Evolutionary conservation across 2,113 vertebrate species (phyloP), one percentile per base, ranked within the genome.

Genomic region (Talpa occidentalis): DNA sequence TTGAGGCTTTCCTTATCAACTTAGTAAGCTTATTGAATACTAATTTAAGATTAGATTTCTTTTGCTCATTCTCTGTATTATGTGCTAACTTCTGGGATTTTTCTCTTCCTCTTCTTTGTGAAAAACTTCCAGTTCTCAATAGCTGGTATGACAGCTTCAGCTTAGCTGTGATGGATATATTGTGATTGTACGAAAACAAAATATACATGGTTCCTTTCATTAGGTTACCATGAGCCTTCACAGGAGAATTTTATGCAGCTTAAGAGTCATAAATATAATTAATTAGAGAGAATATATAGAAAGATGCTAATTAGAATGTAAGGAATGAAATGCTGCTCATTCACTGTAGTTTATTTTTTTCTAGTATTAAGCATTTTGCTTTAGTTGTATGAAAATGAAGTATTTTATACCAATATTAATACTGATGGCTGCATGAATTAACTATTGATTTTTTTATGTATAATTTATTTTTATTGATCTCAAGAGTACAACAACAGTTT

Each of bases 371-470:
- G 9, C 9, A 42, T 95, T 95, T 89, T 94, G 56, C 62, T 28
- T 90, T 16, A 70, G 26, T 86, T 91, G 15, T 82, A 86, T 95
- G 44, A 96, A 88, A 96, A 76, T 72, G 64, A 88, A 93, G n/a
- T 56, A 8, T 88, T 96, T 95, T 93, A 86, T 24, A 15, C 44
- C 32, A 72, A 0, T 83, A 81, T 79, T 92, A 86, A 84, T 91
- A 80, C 30, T 83, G 77, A 95, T 83, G 37, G 10, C 32, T 95
- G 1, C 26, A 64, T 91, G 78, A 89, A 95, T 95, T 90, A 87
- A 93, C 2, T 90, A 96, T 76, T 93, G 81, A 91, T 81, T 92
- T 97, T 96, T 84, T 95, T 87, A 88, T 93, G 30, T 87, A 42
- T 94, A 84, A 91, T 93, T 93, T 94, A 76, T 40, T 94, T 93